Evolutionary conservation across 2,888 invertebrate genomes (phyloP).

Genomic region (Cerceris ruficornis): DNA sequence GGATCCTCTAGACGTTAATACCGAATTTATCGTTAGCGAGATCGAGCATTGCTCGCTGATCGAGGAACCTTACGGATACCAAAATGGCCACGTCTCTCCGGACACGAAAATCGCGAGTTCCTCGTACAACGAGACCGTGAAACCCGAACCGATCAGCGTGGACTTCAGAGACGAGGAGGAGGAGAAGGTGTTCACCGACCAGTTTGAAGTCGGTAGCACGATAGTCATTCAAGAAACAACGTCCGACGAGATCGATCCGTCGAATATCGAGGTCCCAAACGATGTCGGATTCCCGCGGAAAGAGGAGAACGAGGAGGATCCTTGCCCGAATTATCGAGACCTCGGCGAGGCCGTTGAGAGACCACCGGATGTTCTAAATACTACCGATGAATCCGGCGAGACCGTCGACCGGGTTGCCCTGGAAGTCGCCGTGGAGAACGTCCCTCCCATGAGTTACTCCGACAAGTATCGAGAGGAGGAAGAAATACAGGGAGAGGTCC

Average conservation of each 20-base stretch:
- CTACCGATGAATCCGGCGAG: not conserved
- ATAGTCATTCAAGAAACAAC: slow-evolving; percentile 45
- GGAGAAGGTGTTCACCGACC: slow-evolving; percentile 38
- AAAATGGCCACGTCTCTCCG: slow-evolving; percentile 71
- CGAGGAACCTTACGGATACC: slow-evolving; percentile 71
- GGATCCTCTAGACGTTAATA: slow-evolving; percentile 68
- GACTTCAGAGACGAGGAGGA: slow-evolving; percentile 45
- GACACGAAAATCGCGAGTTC: slow-evolving; percentile 25
- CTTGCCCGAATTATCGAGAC: slow-evolving; percentile 1
- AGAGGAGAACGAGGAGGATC: slow-evolving; percentile 27
- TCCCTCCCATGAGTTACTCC: slow-evolving; percentile 1
- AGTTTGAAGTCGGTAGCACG: slow-evolving; percentile 33
- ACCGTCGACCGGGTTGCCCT: not conserved
- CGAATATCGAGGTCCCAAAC: slow-evolving; percentile 9
- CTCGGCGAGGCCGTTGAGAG: slow-evolving; percentile 17
- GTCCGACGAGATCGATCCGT: slow-evolving; percentile 17
- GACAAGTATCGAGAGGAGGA: slow-evolving; percentile 55
- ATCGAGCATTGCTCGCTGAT: slow-evolving; percentile 71
- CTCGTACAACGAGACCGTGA: slow-evolving; percentile 12
- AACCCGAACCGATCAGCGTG: slow-evolving; percentile 28
- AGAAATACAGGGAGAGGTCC: slow-evolving; percentile 13
- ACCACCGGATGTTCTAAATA: slow-evolving; percentile 4
- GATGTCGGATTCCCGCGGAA: slow-evolving; percentile 19
- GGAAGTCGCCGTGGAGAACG: slow-evolving; percentile 1
- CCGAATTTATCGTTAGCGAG: slow-evolving; percentile 76